Evolutionary conservation across 2,113 vertebrate genomes (phyloP).

Genomic region (Hippocampus guttulatus): DNA sequence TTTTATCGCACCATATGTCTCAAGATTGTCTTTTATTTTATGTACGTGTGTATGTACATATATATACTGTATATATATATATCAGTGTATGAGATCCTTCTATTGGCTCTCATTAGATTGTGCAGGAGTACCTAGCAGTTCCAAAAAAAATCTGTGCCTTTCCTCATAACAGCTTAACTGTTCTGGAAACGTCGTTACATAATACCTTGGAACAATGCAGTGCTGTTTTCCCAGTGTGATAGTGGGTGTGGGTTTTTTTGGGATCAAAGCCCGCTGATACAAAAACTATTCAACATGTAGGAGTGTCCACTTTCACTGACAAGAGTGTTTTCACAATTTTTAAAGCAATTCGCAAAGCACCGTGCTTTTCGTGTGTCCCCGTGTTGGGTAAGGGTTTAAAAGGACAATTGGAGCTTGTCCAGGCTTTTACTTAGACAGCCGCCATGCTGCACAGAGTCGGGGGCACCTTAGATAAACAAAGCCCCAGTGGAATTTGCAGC

Average conservation of each 20-base stretch:
- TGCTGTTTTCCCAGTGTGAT: slow-evolving; percentile 13
- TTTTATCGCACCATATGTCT: too few relatives aligned
- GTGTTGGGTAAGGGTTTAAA: slow-evolving; percentile 39
- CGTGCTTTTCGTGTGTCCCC: background rate
- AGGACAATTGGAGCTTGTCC: slow-evolving; percentile 47
- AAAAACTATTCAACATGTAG: slow-evolving; percentile 27
- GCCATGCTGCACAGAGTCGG: slow-evolving; percentile 9
- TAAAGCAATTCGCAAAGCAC: slow-evolving; percentile 10
- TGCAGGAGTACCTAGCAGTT: background rate
- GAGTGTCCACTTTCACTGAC: slow-evolving; percentile 9
- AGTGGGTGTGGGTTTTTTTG: slow-evolving; percentile 26
- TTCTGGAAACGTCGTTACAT: slow-evolving; percentile 28
- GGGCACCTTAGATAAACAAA: slow-evolving; percentile 45
- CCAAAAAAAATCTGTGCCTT: background rate
- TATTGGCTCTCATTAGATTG: background rate
- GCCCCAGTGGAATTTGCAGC: slow-evolving; percentile 27
- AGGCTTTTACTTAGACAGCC: slow-evolving; percentile 1
- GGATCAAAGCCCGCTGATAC: slow-evolving; percentile 14
- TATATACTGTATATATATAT: too few relatives aligned
- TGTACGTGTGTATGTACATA: too few relatives aligned
- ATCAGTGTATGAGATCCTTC: background rate
- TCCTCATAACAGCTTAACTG: background rate
- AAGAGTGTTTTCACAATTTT: background rate
- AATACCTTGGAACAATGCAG: slow-evolving; percentile 36
- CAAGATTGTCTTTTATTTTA: too few relatives aligned